Evolutionary conservation across 2,113 vertebrate species (phyloP).

Genomic region (Odocoileus hemionus): DNA sequence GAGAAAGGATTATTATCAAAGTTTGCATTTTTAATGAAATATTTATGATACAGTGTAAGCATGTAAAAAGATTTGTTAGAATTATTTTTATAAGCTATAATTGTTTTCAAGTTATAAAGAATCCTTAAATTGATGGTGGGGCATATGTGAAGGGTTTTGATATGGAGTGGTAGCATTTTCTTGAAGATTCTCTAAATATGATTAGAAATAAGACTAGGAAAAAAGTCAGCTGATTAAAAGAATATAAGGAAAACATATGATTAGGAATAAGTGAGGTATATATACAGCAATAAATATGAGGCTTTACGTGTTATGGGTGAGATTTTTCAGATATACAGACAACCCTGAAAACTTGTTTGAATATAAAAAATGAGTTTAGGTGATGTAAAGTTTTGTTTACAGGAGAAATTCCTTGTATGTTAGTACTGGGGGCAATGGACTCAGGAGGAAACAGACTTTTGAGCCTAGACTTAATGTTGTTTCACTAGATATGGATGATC

Average conservation of each 20-base stretch:
- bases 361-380: neutral
- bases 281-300: neutral
- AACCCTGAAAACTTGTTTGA: neutral
- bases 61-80: neutral
- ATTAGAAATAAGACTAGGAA: neutral
- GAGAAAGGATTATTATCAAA: neutral
- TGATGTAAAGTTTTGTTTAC: neutral
- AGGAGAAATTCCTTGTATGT: neutral
- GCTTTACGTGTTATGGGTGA: neutral
- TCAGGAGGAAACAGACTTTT: slow-evolving; percentile 18
- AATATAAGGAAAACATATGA: neutral
- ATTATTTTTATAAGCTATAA: neutral
- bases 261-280: neutral
- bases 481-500: neutral
- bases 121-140: neutral
- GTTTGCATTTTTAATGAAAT: neutral
- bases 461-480: neutral
- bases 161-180: neutral
- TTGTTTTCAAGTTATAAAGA: neutral
- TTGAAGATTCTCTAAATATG: neutral
- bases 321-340: neutral
- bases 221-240: neutral
- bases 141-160: neutral
- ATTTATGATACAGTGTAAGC: neutral
- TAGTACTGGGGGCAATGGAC: neutral